These are phyloP conservation scores for cattle (Bos taurus) DNA, from an alignment of 2,113 vertebrate genomes.

Conservation along the genomic window DNA sequence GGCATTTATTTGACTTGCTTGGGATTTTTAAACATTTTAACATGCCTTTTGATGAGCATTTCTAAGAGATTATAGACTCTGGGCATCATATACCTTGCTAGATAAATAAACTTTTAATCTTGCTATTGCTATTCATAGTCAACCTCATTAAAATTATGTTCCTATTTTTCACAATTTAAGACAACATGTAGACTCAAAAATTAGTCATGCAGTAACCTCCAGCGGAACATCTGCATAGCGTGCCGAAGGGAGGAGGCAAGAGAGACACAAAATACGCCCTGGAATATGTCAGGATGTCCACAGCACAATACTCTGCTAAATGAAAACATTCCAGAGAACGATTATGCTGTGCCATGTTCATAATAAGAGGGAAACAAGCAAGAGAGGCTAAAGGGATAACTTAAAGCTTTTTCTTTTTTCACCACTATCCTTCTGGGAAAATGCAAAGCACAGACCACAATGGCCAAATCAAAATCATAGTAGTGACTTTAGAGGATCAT, in stretches of 20 bases:
- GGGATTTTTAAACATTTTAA: not conserved
- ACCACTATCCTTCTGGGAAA: not conserved
- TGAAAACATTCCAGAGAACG: slow-evolving; percentile 4
- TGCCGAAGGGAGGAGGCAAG: slow-evolving; percentile 10
- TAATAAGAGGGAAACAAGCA: not conserved
- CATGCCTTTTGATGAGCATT: not conserved
- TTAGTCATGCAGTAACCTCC: not conserved
- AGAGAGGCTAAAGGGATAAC: not conserved
- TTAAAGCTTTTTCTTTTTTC: not conserved
- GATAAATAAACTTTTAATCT: not conserved
- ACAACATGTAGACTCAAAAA: slow-evolving; percentile 8
- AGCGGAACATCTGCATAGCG: slow-evolving; percentile 16
- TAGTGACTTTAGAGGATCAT: not conserved
- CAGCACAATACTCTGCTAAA: not conserved
- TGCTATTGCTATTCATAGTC: not conserved
- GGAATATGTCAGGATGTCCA: slow-evolving; percentile 13
- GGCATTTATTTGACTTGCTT: not conserved
- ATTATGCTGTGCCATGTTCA: not conserved
- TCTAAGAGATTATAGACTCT: not conserved
- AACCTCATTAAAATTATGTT: not conserved
- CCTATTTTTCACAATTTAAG: slow-evolving; percentile 1
- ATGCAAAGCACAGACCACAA: not conserved
- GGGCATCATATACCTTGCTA: not conserved
- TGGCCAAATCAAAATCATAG: not conserved
- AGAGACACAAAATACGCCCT: not conserved